phyloP scores from a whole-genome alignment of 2,113 vertebrate species.

The Mandrillus leucophaeus region DNA sequence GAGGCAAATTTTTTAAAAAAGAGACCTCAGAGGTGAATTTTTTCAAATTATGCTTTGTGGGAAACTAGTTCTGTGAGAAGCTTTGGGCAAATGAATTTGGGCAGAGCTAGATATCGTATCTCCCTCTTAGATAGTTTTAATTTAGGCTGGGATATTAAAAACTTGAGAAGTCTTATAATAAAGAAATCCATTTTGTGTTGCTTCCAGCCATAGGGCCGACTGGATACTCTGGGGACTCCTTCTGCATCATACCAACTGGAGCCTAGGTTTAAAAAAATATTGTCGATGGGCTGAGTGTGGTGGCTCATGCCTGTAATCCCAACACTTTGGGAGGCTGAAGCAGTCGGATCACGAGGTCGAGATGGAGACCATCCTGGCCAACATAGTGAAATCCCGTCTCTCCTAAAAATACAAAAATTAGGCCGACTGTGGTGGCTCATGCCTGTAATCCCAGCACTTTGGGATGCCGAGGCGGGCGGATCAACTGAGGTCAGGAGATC shows the following conservation, averaged over 20 bases:
- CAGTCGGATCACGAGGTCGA: too few relatives aligned
- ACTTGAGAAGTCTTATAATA: background rate
- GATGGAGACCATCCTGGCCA: too few relatives aligned
- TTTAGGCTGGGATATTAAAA: constrained; percentile 54
- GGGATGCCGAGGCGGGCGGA: too few relatives aligned
- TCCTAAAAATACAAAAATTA: too few relatives aligned
- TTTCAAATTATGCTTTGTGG: constrained; percentile 29
- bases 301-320: too few relatives aligned
- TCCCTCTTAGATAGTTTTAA: constrained; percentile 26
- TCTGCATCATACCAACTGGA: background rate
- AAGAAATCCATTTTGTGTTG: constrained; percentile 21
- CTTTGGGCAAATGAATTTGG: background rate
- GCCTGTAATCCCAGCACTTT: too few relatives aligned
- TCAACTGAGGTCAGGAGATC: too few relatives aligned
- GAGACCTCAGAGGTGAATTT: background rate
- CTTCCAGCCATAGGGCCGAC: background rate
- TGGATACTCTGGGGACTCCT: background rate
- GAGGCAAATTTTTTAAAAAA: background rate
- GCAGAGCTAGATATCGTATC: background rate
- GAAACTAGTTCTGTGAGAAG: constrained; percentile 17
- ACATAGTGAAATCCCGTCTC: too few relatives aligned
- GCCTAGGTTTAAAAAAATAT: constrained; percentile 6
- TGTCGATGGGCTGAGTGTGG: background rate
- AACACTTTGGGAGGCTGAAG: too few relatives aligned
- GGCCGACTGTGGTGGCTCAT: too few relatives aligned